A percentile compares a stretch with the other conserved stretches of the same genome.
These are phyloP conservation scores for Acomys russatus DNA, from an alignment of 2,797 vertebrate species.

Conservation along the genomic window DNA sequence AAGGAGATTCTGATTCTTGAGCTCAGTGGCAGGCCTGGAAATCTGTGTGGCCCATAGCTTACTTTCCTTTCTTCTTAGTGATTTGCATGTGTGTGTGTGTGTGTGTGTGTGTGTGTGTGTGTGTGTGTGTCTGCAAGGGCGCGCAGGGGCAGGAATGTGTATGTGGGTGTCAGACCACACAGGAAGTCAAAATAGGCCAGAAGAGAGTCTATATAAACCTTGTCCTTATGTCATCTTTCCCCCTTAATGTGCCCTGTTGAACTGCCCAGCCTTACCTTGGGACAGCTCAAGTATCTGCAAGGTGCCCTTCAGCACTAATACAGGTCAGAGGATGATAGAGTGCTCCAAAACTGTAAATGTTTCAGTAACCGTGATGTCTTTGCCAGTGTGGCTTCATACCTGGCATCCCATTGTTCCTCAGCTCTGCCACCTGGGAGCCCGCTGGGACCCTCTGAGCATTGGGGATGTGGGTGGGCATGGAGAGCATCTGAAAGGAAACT, in stretches of 20 bases:
- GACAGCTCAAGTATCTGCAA: conserved; percentile 6
- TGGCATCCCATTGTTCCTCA: neutral
- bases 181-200: neutral
- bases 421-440: neutral
- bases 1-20: conserved; percentile 4
- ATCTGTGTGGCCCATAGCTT: neutral
- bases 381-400: neutral
- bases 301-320: neutral
- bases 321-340: neutral
- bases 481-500: conserved; percentile 55
- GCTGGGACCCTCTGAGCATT: neutral
- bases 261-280: neutral
- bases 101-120: neutral
- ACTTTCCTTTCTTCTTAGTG: neutral
- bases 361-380: neutral
- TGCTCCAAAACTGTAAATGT: conserved; percentile 17
- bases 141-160: neutral
- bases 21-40: neutral
- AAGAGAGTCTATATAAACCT: conserved; percentile 22
- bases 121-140: neutral
- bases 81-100: neutral
- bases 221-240: neutral
- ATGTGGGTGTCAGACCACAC: neutral
- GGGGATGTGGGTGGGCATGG: neutral
- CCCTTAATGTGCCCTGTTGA: neutral